phyloP scores from a whole-genome alignment of 2,888 invertebrate genomes.

The Dynastes tityus region DNA sequence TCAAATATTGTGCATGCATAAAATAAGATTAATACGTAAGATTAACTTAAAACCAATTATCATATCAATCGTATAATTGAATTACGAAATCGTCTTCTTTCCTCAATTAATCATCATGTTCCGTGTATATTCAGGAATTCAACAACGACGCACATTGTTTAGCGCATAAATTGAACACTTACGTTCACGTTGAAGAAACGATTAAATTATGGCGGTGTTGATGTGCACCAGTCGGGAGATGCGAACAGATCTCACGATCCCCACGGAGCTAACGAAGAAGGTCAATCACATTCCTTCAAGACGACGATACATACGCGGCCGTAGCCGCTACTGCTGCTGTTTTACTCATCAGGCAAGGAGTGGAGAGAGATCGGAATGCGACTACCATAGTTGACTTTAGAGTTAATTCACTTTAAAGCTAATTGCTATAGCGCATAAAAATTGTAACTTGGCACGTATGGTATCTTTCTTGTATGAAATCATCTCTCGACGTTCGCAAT shows the following conservation, averaged over 20 bases:
- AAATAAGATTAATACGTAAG: not conserved
- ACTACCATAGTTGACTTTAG: not conserved
- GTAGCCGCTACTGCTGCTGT: constrained; percentile 5
- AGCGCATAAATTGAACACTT: constrained; percentile 18
- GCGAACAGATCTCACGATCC: constrained; percentile 57
- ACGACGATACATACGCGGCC: constrained; percentile 3
- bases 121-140: not conserved
- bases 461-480: constrained; percentile 6
- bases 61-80: not conserved
- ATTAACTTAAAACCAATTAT: not conserved
- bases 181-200: constrained; percentile 26
- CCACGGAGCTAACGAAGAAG: constrained; percentile 52
- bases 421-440: constrained; percentile 1
- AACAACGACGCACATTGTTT: constrained; percentile 20
- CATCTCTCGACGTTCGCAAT: not conserved
- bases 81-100: constrained; percentile 1
- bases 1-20: not conserved
- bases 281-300: constrained; percentile 56
- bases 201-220: constrained; percentile 57
- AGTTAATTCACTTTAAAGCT: constrained; percentile 17
- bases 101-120: not conserved
- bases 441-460: not conserved
- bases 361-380: constrained; percentile 22
- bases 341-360: constrained; percentile 27
- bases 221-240: constrained; percentile 51